phyloP scores from a whole-genome alignment of 1,140 invertebrate genomes.

The Heliconius congener region DNA sequence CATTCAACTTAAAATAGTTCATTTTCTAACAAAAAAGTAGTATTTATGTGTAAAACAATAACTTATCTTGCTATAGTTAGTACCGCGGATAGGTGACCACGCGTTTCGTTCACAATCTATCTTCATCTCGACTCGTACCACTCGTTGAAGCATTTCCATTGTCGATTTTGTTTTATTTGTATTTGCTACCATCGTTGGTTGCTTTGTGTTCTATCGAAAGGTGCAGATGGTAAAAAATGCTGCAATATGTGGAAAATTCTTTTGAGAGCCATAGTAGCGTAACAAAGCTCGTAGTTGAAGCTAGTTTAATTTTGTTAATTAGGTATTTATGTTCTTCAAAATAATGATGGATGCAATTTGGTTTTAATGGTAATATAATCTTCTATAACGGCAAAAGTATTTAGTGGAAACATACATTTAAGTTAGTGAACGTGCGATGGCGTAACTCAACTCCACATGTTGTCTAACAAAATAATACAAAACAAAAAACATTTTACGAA shows the following conservation, averaged over 20 bases:
- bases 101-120: conserved; percentile 61
- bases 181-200: not conserved
- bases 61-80: conserved; percentile 30
- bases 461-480: no score
- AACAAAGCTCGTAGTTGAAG: no score
- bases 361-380: no score
- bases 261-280: no score
- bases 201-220: not conserved
- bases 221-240: not conserved
- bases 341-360: not conserved
- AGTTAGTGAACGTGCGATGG: no score
- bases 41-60: conserved; percentile 27
- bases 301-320: no score
- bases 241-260: not conserved
- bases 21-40: not conserved
- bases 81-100: conserved; percentile 58
- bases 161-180: conserved; percentile 36
- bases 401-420: no score
- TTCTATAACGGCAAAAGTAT: no score
- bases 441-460: no score
- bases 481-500: no score
- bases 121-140: conserved; percentile 53
- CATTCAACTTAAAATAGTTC: no score
- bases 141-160: conserved; percentile 37
- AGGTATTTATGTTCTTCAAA: no score